Percentiles rank a stretch among this genome's conserved stretches.
Evolutionary conservation across 1,140 invertebrate species (phyloP).

Genomic region (Aphaenogaster rudis): DNA sequence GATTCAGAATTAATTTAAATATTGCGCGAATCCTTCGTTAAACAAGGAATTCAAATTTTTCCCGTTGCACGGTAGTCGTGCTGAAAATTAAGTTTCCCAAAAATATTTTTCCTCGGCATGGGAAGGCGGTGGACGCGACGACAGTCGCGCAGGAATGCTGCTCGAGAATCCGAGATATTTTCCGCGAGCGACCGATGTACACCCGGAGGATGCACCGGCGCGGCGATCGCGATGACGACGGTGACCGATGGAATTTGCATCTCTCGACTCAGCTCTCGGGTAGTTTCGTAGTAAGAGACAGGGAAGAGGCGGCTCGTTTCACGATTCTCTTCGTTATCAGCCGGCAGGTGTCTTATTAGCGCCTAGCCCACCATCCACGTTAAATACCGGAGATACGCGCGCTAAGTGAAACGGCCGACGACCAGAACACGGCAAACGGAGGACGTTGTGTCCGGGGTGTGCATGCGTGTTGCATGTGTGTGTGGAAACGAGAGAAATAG

Average conservation of each 20-base stretch:
- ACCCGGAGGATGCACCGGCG: slow-evolving; percentile 1
- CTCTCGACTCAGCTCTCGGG: neutral
- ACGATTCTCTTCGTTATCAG: slow-evolving; percentile 61
- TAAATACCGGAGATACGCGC: slow-evolving; percentile 55
- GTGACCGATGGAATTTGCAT: slow-evolving; percentile 51
- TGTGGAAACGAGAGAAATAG: slow-evolving; percentile 22
- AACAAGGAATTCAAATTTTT: slow-evolving; percentile 39
- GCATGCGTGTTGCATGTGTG: neutral
- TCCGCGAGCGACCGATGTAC: neutral
- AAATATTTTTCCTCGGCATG: slow-evolving; percentile 32
- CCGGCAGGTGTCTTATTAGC: slow-evolving; percentile 72
- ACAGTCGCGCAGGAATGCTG: slow-evolving; percentile 13
- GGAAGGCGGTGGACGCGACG: neutral
- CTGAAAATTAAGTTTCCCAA: slow-evolving; percentile 5
- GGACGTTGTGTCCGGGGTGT: slow-evolving; percentile 54
- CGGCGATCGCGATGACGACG: neutral
- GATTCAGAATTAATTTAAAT: slow-evolving; percentile 37
- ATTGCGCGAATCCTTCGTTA: slow-evolving; percentile 11
- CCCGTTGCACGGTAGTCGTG: neutral
- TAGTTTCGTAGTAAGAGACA: slow-evolving; percentile 43
- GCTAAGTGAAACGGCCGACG: slow-evolving; percentile 73
- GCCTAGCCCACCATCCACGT: slow-evolving; percentile 8
- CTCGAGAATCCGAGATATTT: slow-evolving; percentile 25
- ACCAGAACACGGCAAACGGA: slow-evolving; percentile 51
- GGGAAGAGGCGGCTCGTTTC: slow-evolving; percentile 18